A percentile compares a stretch with the other conserved stretches of the same genome.
These are phyloP conservation scores for Hypena proboscidalis DNA, from an alignment of 2,888 invertebrate species.

Conservation along the genomic window DNA sequence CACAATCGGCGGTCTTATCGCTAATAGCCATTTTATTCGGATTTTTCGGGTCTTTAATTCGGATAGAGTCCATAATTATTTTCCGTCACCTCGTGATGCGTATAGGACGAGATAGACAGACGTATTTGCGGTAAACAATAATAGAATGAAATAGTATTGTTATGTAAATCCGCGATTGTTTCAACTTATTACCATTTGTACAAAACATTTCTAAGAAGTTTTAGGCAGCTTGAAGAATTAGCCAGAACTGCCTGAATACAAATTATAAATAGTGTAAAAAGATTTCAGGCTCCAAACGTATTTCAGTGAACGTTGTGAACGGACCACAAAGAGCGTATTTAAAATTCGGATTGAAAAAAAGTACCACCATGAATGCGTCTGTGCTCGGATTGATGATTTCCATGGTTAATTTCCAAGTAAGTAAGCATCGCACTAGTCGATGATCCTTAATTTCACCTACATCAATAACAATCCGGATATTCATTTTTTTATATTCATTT, in stretches of 20 bases:
- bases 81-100: not conserved
- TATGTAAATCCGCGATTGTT: conserved; percentile 49
- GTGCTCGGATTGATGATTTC: conserved; percentile 51
- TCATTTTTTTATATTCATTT: too few species aligned
- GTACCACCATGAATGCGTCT: conserved; percentile 41
- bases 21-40: too few species aligned
- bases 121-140: conserved; percentile 19
- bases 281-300: conserved; percentile 28
- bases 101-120: not conserved
- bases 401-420: conserved; percentile 54
- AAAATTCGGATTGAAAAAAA: conserved; percentile 13
- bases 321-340: conserved; percentile 33
- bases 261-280: conserved; percentile 58
- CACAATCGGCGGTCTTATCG: too few species aligned
- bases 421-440: too few species aligned
- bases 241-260: conserved; percentile 52
- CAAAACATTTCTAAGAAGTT: conserved; percentile 47
- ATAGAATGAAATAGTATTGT: conserved; percentile 37
- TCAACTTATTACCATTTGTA: conserved; percentile 53
- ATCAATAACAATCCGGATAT: too few species aligned
- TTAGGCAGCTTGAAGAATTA: conserved; percentile 46
- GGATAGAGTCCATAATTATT: too few species aligned
- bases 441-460: too few species aligned
- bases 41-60: too few species aligned
- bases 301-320: conserved; percentile 22